A percentile compares a stretch with the other conserved stretches of the same genome.
phyloP scores from a whole-genome alignment of 2,113 vertebrate species.

The Myiozetetes cayanensis region DNA sequence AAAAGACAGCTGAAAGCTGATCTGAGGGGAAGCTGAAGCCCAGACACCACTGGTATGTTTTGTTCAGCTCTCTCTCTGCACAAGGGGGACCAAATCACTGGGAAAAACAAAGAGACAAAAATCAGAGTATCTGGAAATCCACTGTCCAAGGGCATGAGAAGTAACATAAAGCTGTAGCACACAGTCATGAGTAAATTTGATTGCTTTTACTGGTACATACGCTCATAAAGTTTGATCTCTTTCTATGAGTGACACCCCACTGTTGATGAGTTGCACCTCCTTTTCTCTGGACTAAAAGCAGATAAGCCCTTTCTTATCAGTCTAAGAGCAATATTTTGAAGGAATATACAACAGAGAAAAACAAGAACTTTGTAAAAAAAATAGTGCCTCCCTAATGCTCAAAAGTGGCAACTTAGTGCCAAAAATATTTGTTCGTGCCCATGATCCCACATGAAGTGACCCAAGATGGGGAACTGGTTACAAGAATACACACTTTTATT shows the following conservation, averaged over 20 bases:
- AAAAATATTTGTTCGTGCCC: background rate
- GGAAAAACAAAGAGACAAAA: background rate
- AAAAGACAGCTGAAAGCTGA: background rate
- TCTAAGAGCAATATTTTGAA: background rate
- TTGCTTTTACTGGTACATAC: background rate
- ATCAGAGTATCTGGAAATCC: background rate
- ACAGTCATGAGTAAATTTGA: background rate
- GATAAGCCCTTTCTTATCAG: fast-evolving
- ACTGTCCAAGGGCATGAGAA: background rate
- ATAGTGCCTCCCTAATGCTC: background rate
- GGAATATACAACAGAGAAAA: background rate
- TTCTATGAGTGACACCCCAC: background rate
- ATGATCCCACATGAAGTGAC: background rate
- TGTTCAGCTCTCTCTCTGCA: background rate
- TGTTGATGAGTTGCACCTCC: background rate
- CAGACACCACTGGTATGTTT: background rate
- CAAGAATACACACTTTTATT: background rate
- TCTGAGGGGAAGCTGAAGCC: background rate
- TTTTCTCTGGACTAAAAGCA: background rate
- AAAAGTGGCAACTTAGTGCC: background rate
- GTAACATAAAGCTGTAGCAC: background rate
- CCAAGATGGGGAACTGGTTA: background rate
- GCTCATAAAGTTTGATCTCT: background rate
- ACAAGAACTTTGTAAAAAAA: background rate
- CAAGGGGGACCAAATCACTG: background rate